Percentiles rank a stretch among this genome's conserved stretches.
Evolutionary conservation across 2,113 vertebrate genomes (phyloP).

Genomic region (Jaculus jaculus): DNA sequence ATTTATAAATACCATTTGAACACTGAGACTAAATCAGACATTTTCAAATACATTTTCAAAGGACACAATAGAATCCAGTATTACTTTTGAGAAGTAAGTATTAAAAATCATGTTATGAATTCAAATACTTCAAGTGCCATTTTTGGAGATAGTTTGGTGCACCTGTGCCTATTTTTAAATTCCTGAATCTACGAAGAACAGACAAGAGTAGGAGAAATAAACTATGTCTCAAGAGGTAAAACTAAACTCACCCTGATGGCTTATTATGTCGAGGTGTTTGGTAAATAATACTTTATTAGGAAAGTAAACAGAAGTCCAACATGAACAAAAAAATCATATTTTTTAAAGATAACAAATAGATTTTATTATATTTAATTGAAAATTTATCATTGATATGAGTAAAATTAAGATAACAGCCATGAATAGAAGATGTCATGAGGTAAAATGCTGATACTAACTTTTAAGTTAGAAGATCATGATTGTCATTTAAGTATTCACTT

Average conservation of each 20-base stretch:
- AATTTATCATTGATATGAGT: background rate
- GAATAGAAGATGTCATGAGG: background rate
- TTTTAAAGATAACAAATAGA: background rate
- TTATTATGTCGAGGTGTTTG: background rate
- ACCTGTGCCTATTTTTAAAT: background rate
- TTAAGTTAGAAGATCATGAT: background rate
- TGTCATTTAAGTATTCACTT: background rate
- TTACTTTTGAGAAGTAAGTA: background rate
- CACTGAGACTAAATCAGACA: background rate
- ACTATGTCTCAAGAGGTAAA: background rate
- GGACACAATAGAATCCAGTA: background rate
- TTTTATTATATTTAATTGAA: conserved; percentile 14
- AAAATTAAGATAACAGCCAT: background rate
- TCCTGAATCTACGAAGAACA: background rate
- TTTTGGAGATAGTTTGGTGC: background rate
- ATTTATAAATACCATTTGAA: background rate
- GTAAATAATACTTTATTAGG: background rate
- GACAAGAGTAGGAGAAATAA: background rate
- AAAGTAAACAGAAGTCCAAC: rapidly evolving
- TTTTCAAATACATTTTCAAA: background rate
- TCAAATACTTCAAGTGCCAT: background rate
- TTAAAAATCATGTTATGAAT: background rate
- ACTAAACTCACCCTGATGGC: background rate
- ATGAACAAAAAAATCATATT: background rate
- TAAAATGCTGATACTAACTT: background rate